Evolutionary conservation across 2,888 invertebrate genomes (phyloP), one percentile per base, ranked within the genome.

Genomic region (Nasonovia ribisnigri): DNA sequence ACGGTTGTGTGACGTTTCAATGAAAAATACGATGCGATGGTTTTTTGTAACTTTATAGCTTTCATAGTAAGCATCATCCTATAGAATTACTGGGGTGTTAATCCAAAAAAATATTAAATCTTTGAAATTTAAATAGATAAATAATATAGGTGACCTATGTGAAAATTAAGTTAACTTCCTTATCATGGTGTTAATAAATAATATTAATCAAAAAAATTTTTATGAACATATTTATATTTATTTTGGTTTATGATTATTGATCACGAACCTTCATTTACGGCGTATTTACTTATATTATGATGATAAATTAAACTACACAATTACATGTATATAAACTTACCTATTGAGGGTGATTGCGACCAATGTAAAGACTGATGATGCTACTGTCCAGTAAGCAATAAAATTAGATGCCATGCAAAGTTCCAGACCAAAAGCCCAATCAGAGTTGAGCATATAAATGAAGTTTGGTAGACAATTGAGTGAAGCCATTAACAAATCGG

Each of bases 291-390:
- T 36, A 36, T 36, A 77, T 20, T 36, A 20, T 36, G 2, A 20
- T 36, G 20, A 77, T 1, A 57, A 77, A 77, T 8, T 77, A 20
- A 77, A 77, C 36, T 36, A 77, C 1, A 36, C 77, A 77, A 77
- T 77, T 36, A 5, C 1, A 67, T 67, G 36, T 77, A 36, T n/a
- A 42, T 48, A 48, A 24, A 94, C 95, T 95, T 95, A 97, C 97
- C 97, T 96, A 95, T 97, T 97, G 77, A 97, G 95, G 42, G 97
- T 96, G 95, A 97, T 97, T 51, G 96, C 96, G 95, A 96, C 96
- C 95, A 97, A 96, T 0, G 97, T 97, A 95, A 97, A 96, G 24
- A 97, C 97, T 94, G 96, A 96, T 26, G 96, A 96, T 2, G 96
- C 96, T 16, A 97, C 96, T 8, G 97, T 96, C 94, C 96, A 96